Evolutionary conservation across 92 coral and sea anemone genomes (phyloP).

Genomic region (Metridium senile): DNA sequence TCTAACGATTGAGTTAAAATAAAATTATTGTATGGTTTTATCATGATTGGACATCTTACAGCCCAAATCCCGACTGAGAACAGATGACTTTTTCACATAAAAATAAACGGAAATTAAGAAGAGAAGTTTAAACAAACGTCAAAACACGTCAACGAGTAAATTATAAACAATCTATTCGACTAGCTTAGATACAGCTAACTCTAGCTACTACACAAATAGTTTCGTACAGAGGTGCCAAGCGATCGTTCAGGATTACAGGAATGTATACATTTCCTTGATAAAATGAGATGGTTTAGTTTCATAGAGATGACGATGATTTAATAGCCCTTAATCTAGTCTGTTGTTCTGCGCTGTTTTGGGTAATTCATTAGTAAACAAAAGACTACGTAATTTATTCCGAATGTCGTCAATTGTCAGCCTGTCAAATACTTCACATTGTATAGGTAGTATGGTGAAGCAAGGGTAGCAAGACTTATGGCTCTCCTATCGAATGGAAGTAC

Average conservation of each 20-base stretch:
- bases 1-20: too few species aligned
- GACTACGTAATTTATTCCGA: not conserved
- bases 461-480: too few species aligned
- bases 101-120: constrained; percentile 8
- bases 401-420: not conserved
- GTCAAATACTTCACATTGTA: not conserved
- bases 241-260: too few species aligned
- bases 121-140: not conserved
- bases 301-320: not conserved
- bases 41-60: not conserved
- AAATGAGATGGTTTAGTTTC: too few species aligned
- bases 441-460: too few species aligned
- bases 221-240: too few species aligned
- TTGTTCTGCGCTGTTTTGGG: not conserved
- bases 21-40: too few species aligned
- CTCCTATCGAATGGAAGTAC: not conserved
- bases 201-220: too few species aligned
- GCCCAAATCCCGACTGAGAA: not conserved
- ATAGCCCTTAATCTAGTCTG: not conserved
- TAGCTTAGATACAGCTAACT: too few species aligned
- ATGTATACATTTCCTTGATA: too few species aligned
- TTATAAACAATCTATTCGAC: not conserved
- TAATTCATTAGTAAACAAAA: constrained; percentile 10
- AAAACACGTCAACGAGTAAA: not conserved
- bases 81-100: constrained; percentile 10